Percentiles rank a stretch among this genome's conserved stretches.
These are phyloP conservation scores for Rhyacichthys aspro DNA, from an alignment of 2,797 vertebrate genomes.

Conservation along the genomic window DNA sequence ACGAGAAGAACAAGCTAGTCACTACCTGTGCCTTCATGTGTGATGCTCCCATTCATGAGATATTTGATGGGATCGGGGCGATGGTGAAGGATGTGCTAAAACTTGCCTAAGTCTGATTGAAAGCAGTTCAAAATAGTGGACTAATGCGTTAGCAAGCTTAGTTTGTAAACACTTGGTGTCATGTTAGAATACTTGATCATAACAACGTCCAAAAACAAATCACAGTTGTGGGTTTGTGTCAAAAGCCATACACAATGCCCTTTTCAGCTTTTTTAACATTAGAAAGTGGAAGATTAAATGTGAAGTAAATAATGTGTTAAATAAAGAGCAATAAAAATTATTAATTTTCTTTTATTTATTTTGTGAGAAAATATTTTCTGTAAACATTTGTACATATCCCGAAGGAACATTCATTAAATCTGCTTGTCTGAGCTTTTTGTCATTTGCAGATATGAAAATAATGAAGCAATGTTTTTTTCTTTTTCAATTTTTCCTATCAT, in stretches of 20 bases:
- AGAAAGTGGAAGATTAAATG: no score
- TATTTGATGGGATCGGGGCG: slow-evolving; percentile 81
- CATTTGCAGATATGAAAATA: no score
- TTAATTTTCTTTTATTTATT: no score
- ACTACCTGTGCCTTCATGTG: slow-evolving; percentile 85
- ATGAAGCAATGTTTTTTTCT: slow-evolving; percentile 56
- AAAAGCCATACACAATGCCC: no score
- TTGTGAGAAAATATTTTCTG: no score
- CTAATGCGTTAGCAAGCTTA: background rate
- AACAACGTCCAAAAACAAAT: slow-evolving; percentile 6
- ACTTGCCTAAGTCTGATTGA: slow-evolving; percentile 71
- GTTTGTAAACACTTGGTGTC: background rate
- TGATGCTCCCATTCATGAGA: slow-evolving; percentile 79
- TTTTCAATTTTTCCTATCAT: slow-evolving; percentile 81
- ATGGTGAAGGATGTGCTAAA: slow-evolving; percentile 86
- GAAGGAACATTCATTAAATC: no score
- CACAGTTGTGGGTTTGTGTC: background rate
- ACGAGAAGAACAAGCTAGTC: slow-evolving; percentile 81
- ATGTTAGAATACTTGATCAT: background rate
- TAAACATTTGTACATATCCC: no score
- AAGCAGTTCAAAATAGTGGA: background rate
- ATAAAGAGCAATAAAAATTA: no score
- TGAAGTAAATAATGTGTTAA: no score
- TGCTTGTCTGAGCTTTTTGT: no score
- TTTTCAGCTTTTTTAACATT: no score